Conservation (phyloP, 2,797 vertebrate species). For the Diplodus puntazzo region DNA sequence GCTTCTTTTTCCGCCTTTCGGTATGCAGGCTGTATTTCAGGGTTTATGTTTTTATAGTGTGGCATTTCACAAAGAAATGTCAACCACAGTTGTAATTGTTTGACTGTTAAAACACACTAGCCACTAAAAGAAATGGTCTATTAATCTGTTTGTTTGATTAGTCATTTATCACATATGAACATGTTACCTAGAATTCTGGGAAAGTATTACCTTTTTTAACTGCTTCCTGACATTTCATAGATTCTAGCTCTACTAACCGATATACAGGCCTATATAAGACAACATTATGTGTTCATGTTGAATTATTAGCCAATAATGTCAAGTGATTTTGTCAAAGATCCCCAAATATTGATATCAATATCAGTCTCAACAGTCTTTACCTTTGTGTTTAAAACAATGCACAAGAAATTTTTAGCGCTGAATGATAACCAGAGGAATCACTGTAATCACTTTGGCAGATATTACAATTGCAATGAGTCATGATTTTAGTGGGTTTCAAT, state of each 20-base stretch:
- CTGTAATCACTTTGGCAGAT: too few relatives aligned
- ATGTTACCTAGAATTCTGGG: background rate
- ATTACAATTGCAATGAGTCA: too few relatives aligned
- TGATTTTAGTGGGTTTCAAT: too few relatives aligned
- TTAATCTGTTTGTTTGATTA: background rate
- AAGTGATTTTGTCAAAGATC: background rate
- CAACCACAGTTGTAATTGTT: background rate
- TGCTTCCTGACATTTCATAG: background rate
- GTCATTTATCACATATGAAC: background rate
- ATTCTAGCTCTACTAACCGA: background rate
- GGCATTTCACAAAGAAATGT: conserved; percentile 6
- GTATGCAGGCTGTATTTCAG: background rate
- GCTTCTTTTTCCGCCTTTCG: conserved; percentile 32
- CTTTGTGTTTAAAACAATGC: background rate
- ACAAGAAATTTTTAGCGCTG: background rate
- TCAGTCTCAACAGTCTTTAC: background rate
- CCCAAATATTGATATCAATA: background rate
- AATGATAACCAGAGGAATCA: too few relatives aligned
- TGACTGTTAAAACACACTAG: background rate
- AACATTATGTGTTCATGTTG: background rate
- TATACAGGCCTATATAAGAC: background rate
- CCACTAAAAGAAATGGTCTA: background rate
- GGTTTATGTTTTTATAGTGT: background rate
- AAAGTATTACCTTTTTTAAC: background rate
- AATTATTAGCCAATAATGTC: background rate